Evolutionary conservation across 2,888 invertebrate species (phyloP), one percentile per base, ranked within the genome.

Genomic region (Cheilosia impressa): DNA sequence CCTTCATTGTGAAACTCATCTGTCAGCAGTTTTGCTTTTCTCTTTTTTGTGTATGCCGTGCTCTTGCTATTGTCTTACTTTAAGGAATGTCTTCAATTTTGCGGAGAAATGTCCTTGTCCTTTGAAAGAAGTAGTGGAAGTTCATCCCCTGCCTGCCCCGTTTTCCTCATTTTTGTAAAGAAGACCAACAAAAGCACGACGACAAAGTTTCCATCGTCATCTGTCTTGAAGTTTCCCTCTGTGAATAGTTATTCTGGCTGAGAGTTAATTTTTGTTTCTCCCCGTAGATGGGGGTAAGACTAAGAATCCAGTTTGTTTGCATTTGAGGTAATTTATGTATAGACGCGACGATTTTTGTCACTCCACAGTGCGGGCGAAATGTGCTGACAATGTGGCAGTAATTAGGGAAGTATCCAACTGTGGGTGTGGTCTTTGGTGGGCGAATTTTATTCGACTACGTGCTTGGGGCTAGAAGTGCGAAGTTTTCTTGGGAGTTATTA

Each of bases 1-100:
- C 24, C 66, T 34, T 58, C 45, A 68, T 34, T 69, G 34, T 47
- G 52, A 41, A 66, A 66, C 27, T 24, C 57, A 58, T 69, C 22
- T 53, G 52, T 66, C 52, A 53, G 31, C 10, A 31, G 57, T 19
- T 63, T 45, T 24, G 3, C 9, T 7, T 2, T 31, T 31, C 9
- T 31, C 2, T 6, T 27, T 24, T 45, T 31, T 62, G 1, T 47
- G 15, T 63, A 1, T 47, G 13, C 17, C 10, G 6, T 17, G 15
- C 22, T 60, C n/a, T 45, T 45, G 7, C n/a, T 17, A 31, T 55
- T 31, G 13, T 57, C 9, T 57, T 31, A n/a, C 27, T 43, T 60
- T 62, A 31, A 63, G 6, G 34, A 65, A 65, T 65, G 31, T 38
- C 22, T 19, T 13, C 13, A 10, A 38, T 22, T 65, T 41, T 15